Evolutionary conservation across 2,797 vertebrate genomes (phyloP), one percentile per base, ranked within the genome.

Genomic region (Brachymystax lenok): DNA sequence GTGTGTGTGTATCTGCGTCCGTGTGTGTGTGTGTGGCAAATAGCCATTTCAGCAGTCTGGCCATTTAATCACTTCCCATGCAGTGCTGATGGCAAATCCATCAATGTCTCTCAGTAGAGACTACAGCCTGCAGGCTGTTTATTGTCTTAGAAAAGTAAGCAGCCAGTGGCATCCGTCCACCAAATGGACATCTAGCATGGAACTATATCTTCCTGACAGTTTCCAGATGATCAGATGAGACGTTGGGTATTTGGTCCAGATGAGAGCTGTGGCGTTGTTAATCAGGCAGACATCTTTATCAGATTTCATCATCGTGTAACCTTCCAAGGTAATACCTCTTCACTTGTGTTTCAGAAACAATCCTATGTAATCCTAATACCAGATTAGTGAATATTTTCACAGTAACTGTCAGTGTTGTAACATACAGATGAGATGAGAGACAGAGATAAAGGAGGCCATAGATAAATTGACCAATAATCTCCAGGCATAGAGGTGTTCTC

Each of bases 11-110:
- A 17, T 33, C 1, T 59, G 52, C 13, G 28, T 73, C 5, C 1
- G 52, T 59, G 52, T 61, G 52, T 50, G 21, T 72, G 50, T 19
- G 16, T 27, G 50, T 56, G 70, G 17, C 16, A 1, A 17, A 4
- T 27, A 21, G 24, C 12, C 63, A 27, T 66, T 66, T 28, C 50
- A 46, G 12, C n/a, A 79, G 80, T 17, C 5, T 51, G 56, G 56
- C 46, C 12, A 13, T 70, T 50, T 46, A 12, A 46, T 46, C 17
- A 21, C 33, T 10, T 50, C 35, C 17, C 35, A 66, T 69, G 35
- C 40, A 3, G 7, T 14, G 63, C 27, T 14, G 63, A 66, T 28
- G 63, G 63, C 12, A 27, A 24, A 64, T 64, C 61, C 61, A n/a
- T 24, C 10, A 13, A 27, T 14, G 27, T 28, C 63, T 30, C 63